Conservation (phyloP, 2,113 vertebrate genomes). For the Gallinago jamesoni region DNA sequence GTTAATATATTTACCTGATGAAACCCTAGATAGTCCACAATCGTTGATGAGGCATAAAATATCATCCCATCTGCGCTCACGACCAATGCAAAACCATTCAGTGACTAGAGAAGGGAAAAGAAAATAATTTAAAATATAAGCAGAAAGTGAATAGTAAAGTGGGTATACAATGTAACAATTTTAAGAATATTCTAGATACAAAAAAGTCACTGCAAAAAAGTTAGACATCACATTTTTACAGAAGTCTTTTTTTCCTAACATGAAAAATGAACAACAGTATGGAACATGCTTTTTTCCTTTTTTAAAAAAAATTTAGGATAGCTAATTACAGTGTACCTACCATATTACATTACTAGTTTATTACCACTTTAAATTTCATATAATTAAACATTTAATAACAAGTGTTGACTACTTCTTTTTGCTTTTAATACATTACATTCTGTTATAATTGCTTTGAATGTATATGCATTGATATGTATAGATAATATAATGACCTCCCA, state of each 20-base stretch:
- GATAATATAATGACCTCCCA: not conserved
- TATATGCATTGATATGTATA: not conserved
- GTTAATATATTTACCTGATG: slow-evolving; percentile 85
- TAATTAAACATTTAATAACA: not conserved
- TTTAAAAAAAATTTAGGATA: not conserved
- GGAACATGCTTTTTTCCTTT: not conserved
- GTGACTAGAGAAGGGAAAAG: slow-evolving; percentile 79
- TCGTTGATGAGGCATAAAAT: slow-evolving; percentile 94
- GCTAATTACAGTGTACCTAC: not conserved
- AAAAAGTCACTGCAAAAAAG: not conserved
- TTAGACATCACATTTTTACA: not conserved
- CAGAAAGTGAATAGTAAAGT: not conserved
- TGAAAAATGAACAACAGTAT: not conserved
- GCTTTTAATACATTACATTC: not conserved
- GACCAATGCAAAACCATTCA: slow-evolving; percentile 92
- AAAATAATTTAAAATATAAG: not conserved
- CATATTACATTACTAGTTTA: not conserved
- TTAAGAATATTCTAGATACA: not conserved
- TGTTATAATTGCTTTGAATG: not conserved
- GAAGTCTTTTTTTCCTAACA: not conserved
- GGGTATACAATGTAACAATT: not conserved
- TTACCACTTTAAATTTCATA: not conserved
- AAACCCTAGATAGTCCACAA: slow-evolving; percentile 95
- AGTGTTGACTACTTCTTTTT: not conserved
- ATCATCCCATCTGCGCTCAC: slow-evolving; percentile 95